A percentile compares a stretch with the other conserved stretches of the same genome.
phyloP scores from a whole-genome alignment of 2,888 invertebrate genomes.

The Axea sp. region DNA sequence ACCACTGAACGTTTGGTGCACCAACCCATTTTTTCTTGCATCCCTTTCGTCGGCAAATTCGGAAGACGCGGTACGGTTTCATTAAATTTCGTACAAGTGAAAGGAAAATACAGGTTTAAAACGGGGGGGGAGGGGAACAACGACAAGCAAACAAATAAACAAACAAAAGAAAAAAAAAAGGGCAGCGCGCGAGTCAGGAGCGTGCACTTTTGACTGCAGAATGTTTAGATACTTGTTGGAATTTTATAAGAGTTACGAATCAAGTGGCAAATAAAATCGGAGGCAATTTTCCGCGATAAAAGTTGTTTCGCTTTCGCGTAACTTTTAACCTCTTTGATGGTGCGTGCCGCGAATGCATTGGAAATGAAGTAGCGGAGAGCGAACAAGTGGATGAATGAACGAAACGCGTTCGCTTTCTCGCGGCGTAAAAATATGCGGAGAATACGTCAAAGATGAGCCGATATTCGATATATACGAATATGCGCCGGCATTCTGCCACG shows the following conservation, averaged over 20 bases:
- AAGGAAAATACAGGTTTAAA: constrained; percentile 7
- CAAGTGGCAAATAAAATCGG: constrained; percentile 56
- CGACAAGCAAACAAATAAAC: too few relatives aligned
- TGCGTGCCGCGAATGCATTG: constrained; percentile 62
- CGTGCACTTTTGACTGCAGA: constrained; percentile 29
- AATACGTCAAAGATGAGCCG: constrained; percentile 67
- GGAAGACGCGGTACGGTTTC: constrained; percentile 8
- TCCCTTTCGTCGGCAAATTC: neutral
- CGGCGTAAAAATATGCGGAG: constrained; percentile 62
- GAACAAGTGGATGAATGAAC: constrained; percentile 68
- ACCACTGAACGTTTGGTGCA: too few relatives aligned
- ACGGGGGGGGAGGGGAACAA: too few relatives aligned
- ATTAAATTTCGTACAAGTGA: constrained; percentile 15
- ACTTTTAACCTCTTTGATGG: constrained; percentile 61
- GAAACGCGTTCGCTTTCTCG: constrained; percentile 62
- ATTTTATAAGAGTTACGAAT: constrained; percentile 52
- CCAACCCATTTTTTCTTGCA: too few relatives aligned
- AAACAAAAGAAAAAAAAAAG: too few relatives aligned
- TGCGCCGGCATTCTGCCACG: constrained; percentile 65
- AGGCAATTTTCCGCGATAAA: constrained; percentile 55
- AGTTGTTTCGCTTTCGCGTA: constrained; percentile 58
- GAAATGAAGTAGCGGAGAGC: constrained; percentile 56
- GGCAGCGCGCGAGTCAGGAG: constrained; percentile 5
- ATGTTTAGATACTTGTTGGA: constrained; percentile 37
- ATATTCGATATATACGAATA: constrained; percentile 66